Conservation (phyloP, 2,113 vertebrate genomes). For the Panthera uncia region DNA sequence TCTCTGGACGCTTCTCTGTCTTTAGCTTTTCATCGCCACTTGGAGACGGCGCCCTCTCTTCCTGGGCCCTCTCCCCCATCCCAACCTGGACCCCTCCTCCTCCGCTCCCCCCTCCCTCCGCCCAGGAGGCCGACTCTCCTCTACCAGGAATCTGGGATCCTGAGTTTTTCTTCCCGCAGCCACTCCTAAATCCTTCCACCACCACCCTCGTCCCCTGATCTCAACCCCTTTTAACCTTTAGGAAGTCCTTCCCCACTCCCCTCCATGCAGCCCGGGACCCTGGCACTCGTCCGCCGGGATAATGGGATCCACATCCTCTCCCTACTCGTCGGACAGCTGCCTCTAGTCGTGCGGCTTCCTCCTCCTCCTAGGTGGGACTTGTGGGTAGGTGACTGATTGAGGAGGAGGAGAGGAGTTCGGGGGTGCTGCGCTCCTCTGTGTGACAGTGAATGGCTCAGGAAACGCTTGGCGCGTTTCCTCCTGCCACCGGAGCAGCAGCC, state of each 20-base stretch:
- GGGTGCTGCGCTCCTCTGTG: background rate
- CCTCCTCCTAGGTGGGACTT: constrained; percentile 66
- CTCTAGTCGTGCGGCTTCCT: background rate
- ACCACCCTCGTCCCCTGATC: background rate
- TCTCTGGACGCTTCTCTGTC: background rate
- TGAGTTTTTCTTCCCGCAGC: background rate
- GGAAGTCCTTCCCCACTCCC: background rate
- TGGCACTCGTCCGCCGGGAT: background rate
- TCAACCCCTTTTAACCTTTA: background rate
- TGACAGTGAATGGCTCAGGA: background rate
- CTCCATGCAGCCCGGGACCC: background rate
- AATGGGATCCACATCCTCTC: background rate
- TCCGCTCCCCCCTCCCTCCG: background rate
- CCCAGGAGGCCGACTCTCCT: background rate
- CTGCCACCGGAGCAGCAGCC: constrained; percentile 58
- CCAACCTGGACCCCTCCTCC: background rate
- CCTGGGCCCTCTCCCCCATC: background rate
- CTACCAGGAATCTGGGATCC: background rate
- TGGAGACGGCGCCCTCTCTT: constrained; percentile 34
- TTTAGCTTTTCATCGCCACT: background rate
- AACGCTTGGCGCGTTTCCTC: constrained; percentile 40
- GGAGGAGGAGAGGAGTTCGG: constrained; percentile 57
- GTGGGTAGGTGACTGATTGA: constrained; percentile 60
- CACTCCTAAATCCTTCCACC: background rate
- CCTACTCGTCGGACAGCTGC: background rate